Conservation (phyloP, 37 sponge, comb jelly and placozoan genomes). For the Beroe forskalii region DNA sequence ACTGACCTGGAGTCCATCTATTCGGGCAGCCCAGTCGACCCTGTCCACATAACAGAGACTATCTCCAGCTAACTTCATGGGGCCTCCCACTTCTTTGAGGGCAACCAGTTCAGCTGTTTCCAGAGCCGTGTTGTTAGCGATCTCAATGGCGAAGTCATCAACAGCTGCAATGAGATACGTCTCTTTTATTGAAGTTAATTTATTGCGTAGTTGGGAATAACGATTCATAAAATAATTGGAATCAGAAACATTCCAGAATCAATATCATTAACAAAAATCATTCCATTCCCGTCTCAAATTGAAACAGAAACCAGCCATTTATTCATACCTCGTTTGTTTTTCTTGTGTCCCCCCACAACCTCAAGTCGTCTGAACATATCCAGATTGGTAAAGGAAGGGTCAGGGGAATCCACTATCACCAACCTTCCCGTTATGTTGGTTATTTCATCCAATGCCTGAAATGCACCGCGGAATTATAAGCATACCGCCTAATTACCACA, state of each 20-base stretch:
- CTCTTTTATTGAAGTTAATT: no score
- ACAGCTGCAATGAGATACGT: no score
- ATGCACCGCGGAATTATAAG: no score
- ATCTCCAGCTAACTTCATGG: constrained; percentile 2
- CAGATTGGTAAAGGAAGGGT: constrained; percentile 42
- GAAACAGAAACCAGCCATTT: no score
- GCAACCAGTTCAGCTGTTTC: background rate
- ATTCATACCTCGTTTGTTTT: no score
- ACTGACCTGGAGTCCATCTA: background rate
- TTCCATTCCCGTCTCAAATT: no score
- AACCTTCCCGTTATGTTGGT: background rate
- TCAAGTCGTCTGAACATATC: background rate
- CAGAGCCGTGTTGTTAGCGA: constrained; percentile 36
- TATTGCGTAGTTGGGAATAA: no score
- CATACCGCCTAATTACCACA: no score
- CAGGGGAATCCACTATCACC: constrained; percentile 17
- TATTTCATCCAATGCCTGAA: constrained; percentile 28
- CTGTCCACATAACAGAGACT: constrained; percentile 9
- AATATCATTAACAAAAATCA: no score
- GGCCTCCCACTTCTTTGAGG: background rate
- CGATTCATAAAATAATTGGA: no score
- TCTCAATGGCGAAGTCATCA: background rate
- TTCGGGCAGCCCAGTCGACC: background rate
- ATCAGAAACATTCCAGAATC: no score
- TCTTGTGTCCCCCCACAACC: background rate